Base-by-base conservation (phyloP, 2,888 invertebrate species). In the Volucella inanis region DNA sequence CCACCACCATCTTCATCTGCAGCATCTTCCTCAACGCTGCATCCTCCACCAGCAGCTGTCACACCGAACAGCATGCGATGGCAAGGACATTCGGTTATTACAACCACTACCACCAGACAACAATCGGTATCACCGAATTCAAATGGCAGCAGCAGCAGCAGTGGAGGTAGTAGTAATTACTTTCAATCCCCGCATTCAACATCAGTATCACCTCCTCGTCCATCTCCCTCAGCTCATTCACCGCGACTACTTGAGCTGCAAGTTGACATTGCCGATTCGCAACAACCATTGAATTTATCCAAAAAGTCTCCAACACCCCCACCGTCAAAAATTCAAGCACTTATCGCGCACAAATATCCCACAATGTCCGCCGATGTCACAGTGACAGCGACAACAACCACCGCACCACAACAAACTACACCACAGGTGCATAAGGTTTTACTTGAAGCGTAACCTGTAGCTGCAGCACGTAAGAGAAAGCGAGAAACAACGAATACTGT, bases 261-360 rank as follows among this genome's bases (percentile, higher is more conserved):
- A 92, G 96, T 97, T 89, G 96, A 96, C 90, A 96, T 96, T 88
- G 96, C 96, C 22, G 96, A 96, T 90, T 94, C 95, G 67, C 95
- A 95, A 88, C 96, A 96, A 91, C 98, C 98, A 72, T 93, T 98
- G 88, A 98, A 98, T 94, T 94, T 98, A 89, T 97, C 97, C 92
- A 97, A 97, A 92, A 96, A 96, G 91, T 95, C 96, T 87, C 95
- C 95, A 88, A 94, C 95, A 88, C 95, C 96, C 87, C 95, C 96
- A 92, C 96, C 96, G 90, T 90, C 89, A 72, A 91, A 91, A 71
- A 71, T 91, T 87, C 91, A 91, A 74, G 89, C 91, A 31, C 84
- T 91, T 55, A 90, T 91, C 47, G 90, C 90, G 79, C 91, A 89
- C 86, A 90, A 91, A 75, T 92, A 90, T 87, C 91, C 92, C 71